Percentiles rank a stretch among this genome's conserved stretches.
These are phyloP conservation scores for Trididemnum miniatum DNA, from an alignment of 23 tunicate species.

Conservation along the genomic window DNA sequence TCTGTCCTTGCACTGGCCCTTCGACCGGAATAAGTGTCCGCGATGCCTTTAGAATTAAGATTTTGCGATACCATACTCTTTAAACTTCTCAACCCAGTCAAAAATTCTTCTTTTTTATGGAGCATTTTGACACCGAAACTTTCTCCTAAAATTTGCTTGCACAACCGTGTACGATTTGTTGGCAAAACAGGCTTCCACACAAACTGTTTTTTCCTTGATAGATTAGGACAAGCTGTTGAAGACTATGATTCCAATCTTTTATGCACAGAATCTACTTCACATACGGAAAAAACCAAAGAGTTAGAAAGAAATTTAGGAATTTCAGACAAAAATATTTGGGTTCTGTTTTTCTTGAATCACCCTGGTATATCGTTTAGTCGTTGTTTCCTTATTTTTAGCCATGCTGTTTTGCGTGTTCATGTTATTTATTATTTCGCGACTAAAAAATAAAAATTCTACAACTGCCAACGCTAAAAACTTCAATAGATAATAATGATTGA, in stretches of 20 bases:
- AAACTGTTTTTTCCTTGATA: constrained; percentile 1
- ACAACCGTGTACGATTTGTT: constrained; percentile 20
- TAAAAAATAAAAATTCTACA: no score
- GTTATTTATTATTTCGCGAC: no score
- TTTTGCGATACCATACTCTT: not conserved
- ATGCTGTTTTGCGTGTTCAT: no score
- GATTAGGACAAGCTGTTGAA: not conserved
- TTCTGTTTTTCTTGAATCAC: constrained; percentile 25
- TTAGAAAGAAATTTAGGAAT: no score
- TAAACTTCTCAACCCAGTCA: constrained; percentile 17
- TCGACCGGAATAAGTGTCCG: constrained; percentile 30
- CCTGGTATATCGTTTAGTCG: no score
- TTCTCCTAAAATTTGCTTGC: constrained; percentile 4
- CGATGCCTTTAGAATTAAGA: not conserved
- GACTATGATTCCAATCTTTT: not conserved
- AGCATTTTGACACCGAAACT: constrained; percentile 11
- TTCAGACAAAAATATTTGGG: not conserved
- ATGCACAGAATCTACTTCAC: not conserved
- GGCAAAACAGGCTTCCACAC: constrained; percentile 19
- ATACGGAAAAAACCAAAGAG: no score
- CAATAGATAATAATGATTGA: no score
- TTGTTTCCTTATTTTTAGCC: no score
- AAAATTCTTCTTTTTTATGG: not conserved
- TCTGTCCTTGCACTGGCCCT: constrained; percentile 8
- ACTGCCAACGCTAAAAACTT: no score